Evolutionary conservation across 2,888 invertebrate genomes (phyloP), one percentile per base, ranked within the genome.

Genomic region (Troilus luridus): DNA sequence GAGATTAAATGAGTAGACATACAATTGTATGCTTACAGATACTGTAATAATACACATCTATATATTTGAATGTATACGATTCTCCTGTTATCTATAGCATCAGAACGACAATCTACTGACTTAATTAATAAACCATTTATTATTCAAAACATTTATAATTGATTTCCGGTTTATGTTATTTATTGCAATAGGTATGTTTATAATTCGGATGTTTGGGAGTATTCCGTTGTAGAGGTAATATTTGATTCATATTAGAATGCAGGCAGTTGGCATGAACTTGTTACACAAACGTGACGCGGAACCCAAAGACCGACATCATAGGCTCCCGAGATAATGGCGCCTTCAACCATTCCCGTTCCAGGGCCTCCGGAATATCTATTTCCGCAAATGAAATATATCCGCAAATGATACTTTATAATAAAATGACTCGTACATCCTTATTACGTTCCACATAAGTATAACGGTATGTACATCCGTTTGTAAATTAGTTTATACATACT

Each of bases 261-360:
- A 56, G 56, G 54, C 56, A 85, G 85, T 85, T 85, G 85, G 85
- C n/a, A 85, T 85, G 56, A 85, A 85, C 85, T 85, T 85, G 85
- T 85, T 56, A 85, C 56, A 56, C 56, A 58, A 56, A 85, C 56
- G 85, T 85, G 85, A 85, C 56, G 85, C 72, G 72, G 72, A 56
- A 10, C 56, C n/a, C 56, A 85, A 85, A 56, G 56, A 58, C 56
- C 85, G 1, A 85, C 56, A 77, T 77, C 72, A 41, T 77, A 27
- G 72, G 17, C 72, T 77, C 7, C 14, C 72, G 41, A 41, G 72
- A 41, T 77, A 77, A 77, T 77, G 27, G 17, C 17, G 17, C 41
- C 27, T 77, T 41, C 72, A 41, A 77, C 72, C 72, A 77, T 41
- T 77, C 27, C 72, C 27, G 27, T 77, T 77, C 24, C 19, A 27